Evolutionary conservation across 2,797 vertebrate species (phyloP).

Genomic region (Pantherophis vulpinus): DNA sequence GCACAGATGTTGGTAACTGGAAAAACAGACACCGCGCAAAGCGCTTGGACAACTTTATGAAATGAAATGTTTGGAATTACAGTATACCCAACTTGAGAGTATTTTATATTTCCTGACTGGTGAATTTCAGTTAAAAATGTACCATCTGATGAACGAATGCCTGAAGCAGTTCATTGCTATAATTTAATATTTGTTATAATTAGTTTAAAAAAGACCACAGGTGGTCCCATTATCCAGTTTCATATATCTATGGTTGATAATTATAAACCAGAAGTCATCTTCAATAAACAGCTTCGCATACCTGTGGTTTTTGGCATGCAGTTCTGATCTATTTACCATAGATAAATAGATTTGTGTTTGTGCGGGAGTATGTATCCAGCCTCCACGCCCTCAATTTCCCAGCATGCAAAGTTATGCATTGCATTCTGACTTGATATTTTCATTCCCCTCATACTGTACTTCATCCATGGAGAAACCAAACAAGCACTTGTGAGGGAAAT

Average conservation of each 20-base stretch:
- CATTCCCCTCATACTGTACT: background rate
- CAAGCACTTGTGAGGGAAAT: background rate
- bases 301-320: background rate
- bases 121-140: background rate
- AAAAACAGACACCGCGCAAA: background rate
- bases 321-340: background rate
- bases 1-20: background rate
- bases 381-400: background rate
- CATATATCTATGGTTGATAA: background rate
- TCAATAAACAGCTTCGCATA: background rate
- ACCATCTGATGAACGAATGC: background rate
- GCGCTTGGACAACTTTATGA: background rate
- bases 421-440: background rate
- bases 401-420: background rate
- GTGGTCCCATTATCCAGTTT: background rate
- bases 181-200: background rate
- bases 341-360: background rate
- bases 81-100: background rate
- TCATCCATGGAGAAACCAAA: background rate
- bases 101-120: background rate
- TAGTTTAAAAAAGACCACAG: background rate
- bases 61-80: background rate
- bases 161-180: background rate
- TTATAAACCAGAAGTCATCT: background rate
- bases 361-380: background rate